These are phyloP conservation scores for Ips nitidus DNA, from an alignment of 1,140 invertebrate genomes.

Conservation along the genomic window DNA sequence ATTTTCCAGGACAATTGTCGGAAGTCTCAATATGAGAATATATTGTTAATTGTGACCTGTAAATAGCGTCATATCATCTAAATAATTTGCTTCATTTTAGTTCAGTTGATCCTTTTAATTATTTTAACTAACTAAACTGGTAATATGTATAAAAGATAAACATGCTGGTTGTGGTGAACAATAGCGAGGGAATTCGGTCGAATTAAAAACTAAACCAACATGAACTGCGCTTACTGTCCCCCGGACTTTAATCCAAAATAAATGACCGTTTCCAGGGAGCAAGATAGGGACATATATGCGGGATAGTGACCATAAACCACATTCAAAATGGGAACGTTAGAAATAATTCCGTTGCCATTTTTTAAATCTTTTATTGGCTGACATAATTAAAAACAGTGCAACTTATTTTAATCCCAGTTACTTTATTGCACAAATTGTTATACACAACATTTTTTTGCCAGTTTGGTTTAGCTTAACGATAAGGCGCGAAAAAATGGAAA, in stretches of 20 bases:
- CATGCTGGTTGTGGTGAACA: background rate
- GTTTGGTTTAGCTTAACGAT: background rate
- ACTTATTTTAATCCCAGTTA: too few relatives aligned
- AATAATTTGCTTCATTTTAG: background rate
- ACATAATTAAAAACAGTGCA: too few relatives aligned
- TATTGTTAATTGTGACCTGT: too few relatives aligned
- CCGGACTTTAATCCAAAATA: conserved; percentile 5
- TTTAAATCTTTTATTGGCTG: too few relatives aligned
- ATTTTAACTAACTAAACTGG: too few relatives aligned
- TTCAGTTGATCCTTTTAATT: background rate
- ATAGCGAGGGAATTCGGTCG: background rate
- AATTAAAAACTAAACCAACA: conserved; percentile 6
- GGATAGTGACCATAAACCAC: background rate
- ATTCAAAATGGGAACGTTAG: too few relatives aligned
- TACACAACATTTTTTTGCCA: background rate
- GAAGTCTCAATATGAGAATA: too few relatives aligned
- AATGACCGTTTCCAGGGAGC: background rate
- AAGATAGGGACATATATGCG: conserved; percentile 2
- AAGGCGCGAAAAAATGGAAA: background rate
- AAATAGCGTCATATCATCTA: background rate
- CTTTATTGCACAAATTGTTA: too few relatives aligned
- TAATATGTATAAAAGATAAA: background rate
- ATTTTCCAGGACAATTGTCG: background rate
- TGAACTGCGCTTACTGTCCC: background rate
- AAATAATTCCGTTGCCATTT: too few relatives aligned